Base-by-base conservation (phyloP, 2,797 vertebrate genomes). In the Hephaestus fuliginosus region DNA sequence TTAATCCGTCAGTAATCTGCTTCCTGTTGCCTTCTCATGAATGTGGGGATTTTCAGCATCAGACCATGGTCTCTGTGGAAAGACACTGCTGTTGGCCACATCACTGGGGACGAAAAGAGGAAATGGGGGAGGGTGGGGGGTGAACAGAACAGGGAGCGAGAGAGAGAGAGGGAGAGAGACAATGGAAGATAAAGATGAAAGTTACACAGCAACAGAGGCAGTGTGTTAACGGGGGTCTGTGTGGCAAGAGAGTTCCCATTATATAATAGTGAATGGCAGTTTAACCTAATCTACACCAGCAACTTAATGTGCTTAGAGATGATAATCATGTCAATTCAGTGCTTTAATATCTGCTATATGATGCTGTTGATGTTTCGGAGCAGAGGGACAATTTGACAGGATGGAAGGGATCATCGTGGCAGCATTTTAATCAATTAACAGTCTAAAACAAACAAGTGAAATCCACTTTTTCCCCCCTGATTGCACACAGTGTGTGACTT, bases 1-100 rank as follows among this genome's bases (percentile, higher is more conserved):
- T 84, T 88, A 93, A 92, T 95, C 89, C 83, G 55, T 84, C 70
- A 51, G 80, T 88, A 92, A 95, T 92, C 92, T 88, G 88, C 69
- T 87, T 90, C 85, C 89, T 83, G 89, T 86, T 88, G 90, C 89
- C 89, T 78, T 92, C 84, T 91, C 65, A 80, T 86, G 85, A 82
- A 88, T 79, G 88, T 73, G 67, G 80, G 77, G 87, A 66, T 90
- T 87, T 36, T 88, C 83, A 75, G 72, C 76, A 82, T 89, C 82
- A 61, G 64, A 66, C 57, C 7, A 51, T 62, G 81, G 66, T 76
- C 74, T 74, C 70, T 70, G 43, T 76, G 69, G 80, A 85, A 63
- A 81, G 76, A 88, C 68, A 69, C 61, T 56, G 70, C 72, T 67
- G 57, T 86, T 80, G 87, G 78, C 71, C 52, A 81, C 12, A 36